Evolutionary conservation across 2,888 invertebrate genomes (phyloP), one percentile per base, ranked within the genome.

Genomic region (Amiota communis): DNA sequence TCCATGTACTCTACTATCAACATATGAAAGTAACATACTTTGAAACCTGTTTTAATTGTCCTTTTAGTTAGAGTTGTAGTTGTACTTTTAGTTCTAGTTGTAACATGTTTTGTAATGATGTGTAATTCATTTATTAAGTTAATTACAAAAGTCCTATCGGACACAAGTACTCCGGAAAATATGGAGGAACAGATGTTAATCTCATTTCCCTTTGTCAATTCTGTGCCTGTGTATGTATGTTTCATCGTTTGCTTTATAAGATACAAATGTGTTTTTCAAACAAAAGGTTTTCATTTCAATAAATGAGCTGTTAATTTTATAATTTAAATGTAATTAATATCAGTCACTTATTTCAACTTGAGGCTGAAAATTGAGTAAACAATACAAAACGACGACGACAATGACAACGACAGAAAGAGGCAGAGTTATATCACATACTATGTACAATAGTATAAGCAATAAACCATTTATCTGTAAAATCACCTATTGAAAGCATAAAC

Each of bases 271-370:
- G 2, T 36, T 36, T 36, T 36, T 36, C 36, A 36, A 64, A 20
- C 64, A 64, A 64, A 64, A 64, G 64, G 64, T 64, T 23, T 64
- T 36, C 46, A 46, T n/a, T 64, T 12, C 47, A 64, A 64, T 47
- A 64, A 64, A 64, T 64, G 46, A 64, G 46, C 64, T 64, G 47
- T 64, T 64, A 64, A 64, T 64, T 46, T 64, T 64, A 47, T 46
- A 64, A 64, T 64, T 64, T 64, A 15, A 48, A 64, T 64, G 47
- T 64, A 64, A 64, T 64, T 64, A 64, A 64, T 64, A 47, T 64
- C 47, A 13, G 36, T 36, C 36, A 36, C 36, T 36, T 36, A 36
- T 36, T 36, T 36, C 36, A 36, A 36, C 36, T 36, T 36, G 36
- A 36, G 6, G 36, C 36, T 36, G 36, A 36, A 36, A 36, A 36